phyloP scores from a whole-genome alignment of 1,140 invertebrate genomes.

The Nasonia vitripennis region DNA sequence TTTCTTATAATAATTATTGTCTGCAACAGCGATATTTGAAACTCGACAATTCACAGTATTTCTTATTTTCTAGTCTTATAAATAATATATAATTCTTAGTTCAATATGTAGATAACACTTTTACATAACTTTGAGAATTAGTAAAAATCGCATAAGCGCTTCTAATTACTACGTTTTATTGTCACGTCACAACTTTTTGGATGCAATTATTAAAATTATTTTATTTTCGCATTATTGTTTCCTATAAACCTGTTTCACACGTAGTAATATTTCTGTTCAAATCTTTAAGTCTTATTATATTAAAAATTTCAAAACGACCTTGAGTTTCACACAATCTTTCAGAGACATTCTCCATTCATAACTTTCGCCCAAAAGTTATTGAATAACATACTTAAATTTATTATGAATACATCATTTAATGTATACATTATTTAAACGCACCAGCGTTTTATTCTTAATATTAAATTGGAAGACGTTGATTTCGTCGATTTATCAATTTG shows the following conservation, averaged over 20 bases:
- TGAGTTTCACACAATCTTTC: background rate
- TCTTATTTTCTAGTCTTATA: background rate
- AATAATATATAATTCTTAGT: background rate
- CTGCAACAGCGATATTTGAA: constrained; percentile 44
- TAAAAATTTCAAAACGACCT: background rate
- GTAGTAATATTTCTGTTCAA: too few relatives aligned
- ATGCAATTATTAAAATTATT: background rate
- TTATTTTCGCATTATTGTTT: background rate
- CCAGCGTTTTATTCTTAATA: background rate
- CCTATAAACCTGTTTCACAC: too few relatives aligned
- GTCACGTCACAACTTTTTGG: constrained; percentile 68
- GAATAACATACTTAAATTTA: background rate
- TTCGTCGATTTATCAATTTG: constrained; percentile 56
- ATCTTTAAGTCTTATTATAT: too few relatives aligned
- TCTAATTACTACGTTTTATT: constrained; percentile 67
- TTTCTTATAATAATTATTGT: constrained; percentile 31
- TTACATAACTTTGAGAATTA: background rate
- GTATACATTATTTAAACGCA: background rate
- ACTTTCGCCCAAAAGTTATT: background rate
- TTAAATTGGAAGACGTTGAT: constrained; percentile 71
- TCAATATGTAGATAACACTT: background rate
- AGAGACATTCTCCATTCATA: background rate
- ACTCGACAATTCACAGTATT: background rate
- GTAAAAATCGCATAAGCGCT: constrained; percentile 56
- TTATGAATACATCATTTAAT: background rate